Evolutionary conservation across 2,113 vertebrate genomes (phyloP), one percentile per base, ranked within the genome.

Genomic region (Glaucidium brasilianum): DNA sequence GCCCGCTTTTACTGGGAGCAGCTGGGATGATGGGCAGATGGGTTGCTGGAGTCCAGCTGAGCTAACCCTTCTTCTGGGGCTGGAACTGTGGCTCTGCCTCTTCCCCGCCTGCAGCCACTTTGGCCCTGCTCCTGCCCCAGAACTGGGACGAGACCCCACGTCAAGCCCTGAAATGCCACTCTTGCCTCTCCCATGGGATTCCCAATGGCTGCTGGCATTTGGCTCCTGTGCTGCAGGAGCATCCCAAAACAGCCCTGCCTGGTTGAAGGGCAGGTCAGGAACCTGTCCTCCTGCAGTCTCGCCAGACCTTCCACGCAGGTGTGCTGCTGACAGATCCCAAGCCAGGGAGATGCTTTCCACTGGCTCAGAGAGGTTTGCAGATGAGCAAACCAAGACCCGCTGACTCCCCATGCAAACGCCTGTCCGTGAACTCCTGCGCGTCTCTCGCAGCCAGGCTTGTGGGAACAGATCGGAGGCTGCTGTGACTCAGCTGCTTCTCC

Each of bases 401-500:
- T 15, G 19, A 75, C 88, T 95, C 68, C 72, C 39, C 3, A 2
- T 71, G 76, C 1, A 32, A 94, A 83, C 3, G 32, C 67, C 76
- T 71, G 88, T 73, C 86, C 9, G 2, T 89, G 79, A 95, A 86
- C 75, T 50, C 92, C 88, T 3, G 72, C 2, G 35, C 5, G 32
- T 71, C 86, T 77, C 86, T 89, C 13, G 63, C 78, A 92, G 85
- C 50, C 52, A 16, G 90, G 91, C 92, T 91, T 86, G 94, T 92
- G 91, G 89, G 84, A 96, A 96, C 89, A 47, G 56, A 84, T 92
- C 25, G 12, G 60, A 91, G 75, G 69, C 62, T 87, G 83, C 80
- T 71, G 77, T 95, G 96, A 97, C 95, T 96, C 95, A 91, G 91
- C 84, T 81, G 56, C 95, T 96, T 95, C 94, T 96, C 86, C 80